These are phyloP conservation scores for Pelusios castaneus DNA, from an alignment of 2,113 vertebrate genomes.

Conservation along the genomic window DNA sequence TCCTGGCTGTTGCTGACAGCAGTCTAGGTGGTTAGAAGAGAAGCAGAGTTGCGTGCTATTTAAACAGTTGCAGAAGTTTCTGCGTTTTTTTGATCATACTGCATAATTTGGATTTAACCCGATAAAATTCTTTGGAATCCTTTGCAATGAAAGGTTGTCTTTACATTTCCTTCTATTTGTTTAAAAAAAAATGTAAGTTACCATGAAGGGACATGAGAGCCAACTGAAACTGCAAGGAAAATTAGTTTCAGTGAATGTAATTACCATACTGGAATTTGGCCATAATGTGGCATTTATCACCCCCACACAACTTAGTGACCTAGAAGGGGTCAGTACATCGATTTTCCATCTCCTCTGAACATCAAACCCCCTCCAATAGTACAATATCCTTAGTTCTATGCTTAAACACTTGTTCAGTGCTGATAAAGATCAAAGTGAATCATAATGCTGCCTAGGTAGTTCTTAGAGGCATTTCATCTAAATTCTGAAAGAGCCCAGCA, in stretches of 20 bases:
- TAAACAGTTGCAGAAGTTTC: no score
- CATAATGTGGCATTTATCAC: not conserved
- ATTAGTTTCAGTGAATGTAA: not conserved
- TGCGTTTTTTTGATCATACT: no score
- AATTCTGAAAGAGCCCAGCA: fast-evolving
- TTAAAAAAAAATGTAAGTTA: no score
- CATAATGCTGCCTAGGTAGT: not conserved
- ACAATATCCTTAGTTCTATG: not conserved
- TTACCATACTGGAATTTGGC: not conserved
- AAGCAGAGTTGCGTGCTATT: no score
- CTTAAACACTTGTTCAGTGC: not conserved
- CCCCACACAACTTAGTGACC: not conserved
- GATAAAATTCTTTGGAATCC: no score
- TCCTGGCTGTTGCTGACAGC: no score
- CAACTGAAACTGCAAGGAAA: not conserved
- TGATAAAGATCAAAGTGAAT: not conserved
- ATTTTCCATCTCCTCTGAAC: not conserved
- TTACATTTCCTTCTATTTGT: no score
- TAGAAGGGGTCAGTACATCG: not conserved
- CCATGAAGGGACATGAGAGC: not conserved
- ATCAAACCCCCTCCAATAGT: not conserved
- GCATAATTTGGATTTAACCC: no score
- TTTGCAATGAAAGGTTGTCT: no score
- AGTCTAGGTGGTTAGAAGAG: no score
- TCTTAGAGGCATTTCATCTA: not conserved